A percentile compares a stretch with the other conserved stretches of the same genome.
phyloP scores from a whole-genome alignment of 2,888 invertebrate species.

The Heliconius hortense region DNA sequence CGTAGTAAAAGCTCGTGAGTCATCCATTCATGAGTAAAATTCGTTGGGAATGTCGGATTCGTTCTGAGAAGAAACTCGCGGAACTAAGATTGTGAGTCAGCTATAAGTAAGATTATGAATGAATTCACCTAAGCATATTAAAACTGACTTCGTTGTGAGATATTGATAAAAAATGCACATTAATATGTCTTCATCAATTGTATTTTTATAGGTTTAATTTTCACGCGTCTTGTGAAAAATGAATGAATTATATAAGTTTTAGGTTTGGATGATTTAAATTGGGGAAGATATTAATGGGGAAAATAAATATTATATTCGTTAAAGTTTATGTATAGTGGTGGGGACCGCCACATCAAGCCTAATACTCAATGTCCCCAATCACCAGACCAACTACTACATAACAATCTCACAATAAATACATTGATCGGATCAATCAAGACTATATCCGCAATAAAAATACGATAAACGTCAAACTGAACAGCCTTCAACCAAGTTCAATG shows the following conservation, averaged over 20 bases:
- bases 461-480: conserved; percentile 21
- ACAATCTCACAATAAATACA: neutral
- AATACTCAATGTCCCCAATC: neutral
- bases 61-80: conserved; percentile 49
- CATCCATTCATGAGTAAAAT: conserved; percentile 46
- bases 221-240: neutral
- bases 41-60: conserved; percentile 49
- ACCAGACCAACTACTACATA: neutral
- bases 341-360: neutral
- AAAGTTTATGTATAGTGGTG: too few species aligned
- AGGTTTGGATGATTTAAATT: too few species aligned
- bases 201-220: neutral
- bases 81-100: conserved; percentile 40
- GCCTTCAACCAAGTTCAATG: conserved; percentile 40
- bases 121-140: conserved; percentile 6
- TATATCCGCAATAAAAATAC: conserved; percentile 36
- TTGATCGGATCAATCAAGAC: conserved; percentile 24
- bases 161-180: neutral
- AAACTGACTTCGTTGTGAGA: neutral
- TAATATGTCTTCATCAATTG: neutral
- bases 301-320: too few species aligned
- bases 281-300: too few species aligned
- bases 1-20: conserved; percentile 46
- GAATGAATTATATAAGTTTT: too few species aligned
- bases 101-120: neutral